Percentiles rank a stretch among this genome's conserved stretches.
phyloP scores from a whole-genome alignment of 2,797 vertebrate species.

The Odontamblyopus lacepedii region DNA sequence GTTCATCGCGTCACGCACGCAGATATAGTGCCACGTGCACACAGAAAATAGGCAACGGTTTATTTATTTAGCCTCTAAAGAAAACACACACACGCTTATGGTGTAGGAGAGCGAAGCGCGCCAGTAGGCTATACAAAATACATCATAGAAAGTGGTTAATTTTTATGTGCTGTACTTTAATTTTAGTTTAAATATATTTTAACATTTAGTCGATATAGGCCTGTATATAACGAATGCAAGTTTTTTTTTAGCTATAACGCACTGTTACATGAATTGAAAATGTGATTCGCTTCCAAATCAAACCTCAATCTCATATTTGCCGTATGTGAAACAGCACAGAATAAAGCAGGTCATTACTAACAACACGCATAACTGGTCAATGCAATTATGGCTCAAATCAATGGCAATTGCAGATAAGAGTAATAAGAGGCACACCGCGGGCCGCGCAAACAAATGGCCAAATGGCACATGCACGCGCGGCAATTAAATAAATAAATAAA shows the following conservation, averaged over 20 bases:
- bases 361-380: conserved; percentile 58
- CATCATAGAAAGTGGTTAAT: neutral
- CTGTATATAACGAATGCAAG: neutral
- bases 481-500: conserved; percentile 1
- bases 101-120: neutral
- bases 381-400: conserved; percentile 63
- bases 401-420: conserved; percentile 51
- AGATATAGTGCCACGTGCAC: too few relatives aligned
- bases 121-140: neutral
- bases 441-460: conserved; percentile 36
- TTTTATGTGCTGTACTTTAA: neutral
- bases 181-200: neutral
- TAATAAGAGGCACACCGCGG: conserved; percentile 46
- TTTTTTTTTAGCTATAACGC: neutral
- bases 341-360: conserved; percentile 50
- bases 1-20: too few relatives aligned
- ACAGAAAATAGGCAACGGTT: too few relatives aligned
- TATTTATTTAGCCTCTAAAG: too few relatives aligned
- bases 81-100: neutral
- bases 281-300: too few relatives aligned
- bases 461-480: conserved; percentile 23
- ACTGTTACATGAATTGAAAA: neutral
- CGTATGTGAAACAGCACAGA: conserved; percentile 19
- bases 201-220: too few relatives aligned
- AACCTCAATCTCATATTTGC: conserved; percentile 5